Evolutionary conservation across 53 echinoderm and acorn worm species (phyloP), one percentile per base, ranked within the genome.

Genomic region (Holothuria leucospilota): DNA sequence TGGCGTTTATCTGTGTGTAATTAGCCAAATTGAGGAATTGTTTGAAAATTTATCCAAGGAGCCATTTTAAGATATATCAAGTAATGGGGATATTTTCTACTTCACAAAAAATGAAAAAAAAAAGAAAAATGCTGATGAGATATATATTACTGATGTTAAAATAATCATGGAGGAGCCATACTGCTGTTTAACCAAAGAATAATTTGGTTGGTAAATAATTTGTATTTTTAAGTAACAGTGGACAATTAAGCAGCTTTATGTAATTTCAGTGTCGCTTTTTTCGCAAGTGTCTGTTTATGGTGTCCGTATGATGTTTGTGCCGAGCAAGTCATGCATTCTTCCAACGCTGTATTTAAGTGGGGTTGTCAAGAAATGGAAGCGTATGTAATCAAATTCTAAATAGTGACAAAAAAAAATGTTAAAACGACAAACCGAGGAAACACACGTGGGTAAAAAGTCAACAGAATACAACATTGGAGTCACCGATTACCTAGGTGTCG

Each of bases 51-150:
- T 80, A 80, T 80, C 80, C 80, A 60, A 80, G 80, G 80, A 80
- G 80, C 80, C 80, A 80, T 80, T 80, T 59, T 80, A 80, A 80
- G 61, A 60, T 80, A 80, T 80, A 80, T 80, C 80, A 80, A 38
- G 56, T 53, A 80, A 53, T 23, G 80, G 80, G 80, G 80, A 80
- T 80, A 80, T 80, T 80, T 80, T 80, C 80, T 80, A 80, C 80
- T 80, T 80, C 56, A 80, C 56, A 80, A 79, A 77, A 56, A 56
- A 56, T 16, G 15, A 16, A 18, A 56, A 70, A 70, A 70, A 70
- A 70, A 74, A 74, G 26, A 49, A 25, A 59, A 34, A 60, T 80
- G 80, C 59, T 61, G 80, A 80, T 80, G 80, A 80, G 59, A 80
- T 80, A 80, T 80, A 80, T 80, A 80, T 80, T 80, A 80, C 80